These are phyloP conservation scores for Drosophila nebulosa DNA, from an alignment of 1,140 invertebrate genomes.

Conservation along the genomic window DNA sequence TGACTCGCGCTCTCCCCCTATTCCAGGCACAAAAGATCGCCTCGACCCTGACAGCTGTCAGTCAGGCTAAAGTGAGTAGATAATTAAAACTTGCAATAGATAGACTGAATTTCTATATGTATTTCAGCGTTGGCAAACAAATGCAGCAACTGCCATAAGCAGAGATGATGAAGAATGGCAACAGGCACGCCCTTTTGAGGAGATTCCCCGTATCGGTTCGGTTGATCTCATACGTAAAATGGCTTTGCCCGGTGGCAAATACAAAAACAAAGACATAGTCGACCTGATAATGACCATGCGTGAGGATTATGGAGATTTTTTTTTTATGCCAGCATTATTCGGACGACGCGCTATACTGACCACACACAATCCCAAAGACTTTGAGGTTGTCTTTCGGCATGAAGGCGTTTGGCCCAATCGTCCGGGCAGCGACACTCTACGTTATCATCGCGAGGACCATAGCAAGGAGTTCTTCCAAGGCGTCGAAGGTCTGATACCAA, in stretches of 20 bases:
- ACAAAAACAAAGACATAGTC: slow-evolving; percentile 47
- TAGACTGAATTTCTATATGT: background rate
- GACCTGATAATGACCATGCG: slow-evolving; percentile 29
- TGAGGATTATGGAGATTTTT: slow-evolving; percentile 52
- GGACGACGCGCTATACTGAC: slow-evolving; percentile 39
- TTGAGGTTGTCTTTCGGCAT: slow-evolving; percentile 58
- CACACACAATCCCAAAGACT: slow-evolving; percentile 64
- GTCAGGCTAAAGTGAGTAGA: background rate
- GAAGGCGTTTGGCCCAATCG: slow-evolving; percentile 73
- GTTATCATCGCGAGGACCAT: slow-evolving; percentile 51
- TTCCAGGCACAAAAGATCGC: slow-evolving; percentile 22
- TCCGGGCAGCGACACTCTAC: slow-evolving; percentile 46
- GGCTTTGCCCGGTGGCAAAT: slow-evolving; percentile 61
- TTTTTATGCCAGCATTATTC: slow-evolving; percentile 46
- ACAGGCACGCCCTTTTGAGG: slow-evolving; percentile 40
- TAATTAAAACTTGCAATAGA: background rate
- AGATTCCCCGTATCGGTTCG: slow-evolving; percentile 23
- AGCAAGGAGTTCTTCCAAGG: slow-evolving; percentile 60
- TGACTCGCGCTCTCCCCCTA: slow-evolving; percentile 31
- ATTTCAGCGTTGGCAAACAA: slow-evolving; percentile 51
- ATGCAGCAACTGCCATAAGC: slow-evolving; percentile 16
- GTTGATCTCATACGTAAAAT: slow-evolving; percentile 30
- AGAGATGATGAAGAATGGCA: slow-evolving; percentile 37
- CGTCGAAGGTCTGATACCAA: slow-evolving; percentile 50
- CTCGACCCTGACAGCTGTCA: slow-evolving; percentile 5